A percentile compares a stretch with the other conserved stretches of the same genome.
Evolutionary conservation across 2,888 invertebrate species (phyloP).

Genomic region (Ophion obscuratus): DNA sequence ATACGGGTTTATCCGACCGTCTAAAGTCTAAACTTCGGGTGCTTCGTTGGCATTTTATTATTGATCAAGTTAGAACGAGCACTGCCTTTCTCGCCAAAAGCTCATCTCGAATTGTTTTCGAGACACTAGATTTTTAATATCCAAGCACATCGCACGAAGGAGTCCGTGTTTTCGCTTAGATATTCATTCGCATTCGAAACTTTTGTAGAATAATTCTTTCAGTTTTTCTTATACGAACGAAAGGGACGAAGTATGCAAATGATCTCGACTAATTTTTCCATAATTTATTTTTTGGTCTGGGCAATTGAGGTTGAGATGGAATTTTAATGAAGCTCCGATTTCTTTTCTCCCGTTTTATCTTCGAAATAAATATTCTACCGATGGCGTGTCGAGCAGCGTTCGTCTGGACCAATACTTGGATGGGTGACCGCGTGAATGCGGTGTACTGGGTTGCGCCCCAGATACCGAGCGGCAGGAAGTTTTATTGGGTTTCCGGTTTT

Average conservation of each 20-base stretch:
- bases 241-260: neutral
- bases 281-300: neutral
- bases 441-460: neutral
- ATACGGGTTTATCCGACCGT: constrained; percentile 5
- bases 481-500: neutral
- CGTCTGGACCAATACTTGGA: neutral
- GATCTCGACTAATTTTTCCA: neutral
- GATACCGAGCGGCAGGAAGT: neutral
- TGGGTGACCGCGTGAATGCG: neutral
- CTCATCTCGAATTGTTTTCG: neutral
- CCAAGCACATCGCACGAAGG: neutral
- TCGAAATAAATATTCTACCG: neutral
- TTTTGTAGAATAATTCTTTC: neutral
- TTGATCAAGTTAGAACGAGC: neutral
- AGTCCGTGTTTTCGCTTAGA: neutral
- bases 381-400: too few species aligned
- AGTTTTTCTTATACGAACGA: neutral
- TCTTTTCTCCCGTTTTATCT: neutral
- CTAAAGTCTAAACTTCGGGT: neutral
- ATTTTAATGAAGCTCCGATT: neutral
- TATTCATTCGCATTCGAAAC: neutral
- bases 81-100: neutral
- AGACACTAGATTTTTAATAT: neutral
- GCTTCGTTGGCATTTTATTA: constrained; percentile 18
- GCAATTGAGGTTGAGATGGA: neutral